Conservation (phyloP, 2,888 invertebrate species). For the Ecliptopera silaceata region DNA sequence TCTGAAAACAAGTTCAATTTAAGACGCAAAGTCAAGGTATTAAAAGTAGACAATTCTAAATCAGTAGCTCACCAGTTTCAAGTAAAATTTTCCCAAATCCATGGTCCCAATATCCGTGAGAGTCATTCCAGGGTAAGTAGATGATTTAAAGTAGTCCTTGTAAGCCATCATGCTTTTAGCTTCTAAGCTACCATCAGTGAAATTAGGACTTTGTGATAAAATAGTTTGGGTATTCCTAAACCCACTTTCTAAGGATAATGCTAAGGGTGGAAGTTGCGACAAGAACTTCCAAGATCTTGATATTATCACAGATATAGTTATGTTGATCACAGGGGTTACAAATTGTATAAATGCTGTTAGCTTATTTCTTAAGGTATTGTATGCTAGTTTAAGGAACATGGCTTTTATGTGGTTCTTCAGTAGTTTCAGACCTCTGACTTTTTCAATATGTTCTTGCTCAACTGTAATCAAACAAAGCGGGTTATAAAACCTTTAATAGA, state of each 20-base stretch:
- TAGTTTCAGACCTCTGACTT: constrained; percentile 67
- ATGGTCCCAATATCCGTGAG: constrained; percentile 62
- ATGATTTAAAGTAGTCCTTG: constrained; percentile 62
- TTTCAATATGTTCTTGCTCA: constrained; percentile 61
- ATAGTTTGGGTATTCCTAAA: constrained; percentile 65
- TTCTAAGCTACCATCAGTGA: constrained; percentile 55
- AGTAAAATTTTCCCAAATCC: constrained; percentile 66
- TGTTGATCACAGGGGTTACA: constrained; percentile 72
- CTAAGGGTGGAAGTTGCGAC: constrained; percentile 83
- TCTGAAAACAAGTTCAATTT: constrained; percentile 46
- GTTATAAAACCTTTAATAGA: not conserved
- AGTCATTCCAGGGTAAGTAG: constrained; percentile 53
- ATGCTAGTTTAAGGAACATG: constrained; percentile 71
- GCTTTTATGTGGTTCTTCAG: constrained; percentile 72
- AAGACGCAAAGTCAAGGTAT: constrained; percentile 3
- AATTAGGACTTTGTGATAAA: constrained; percentile 52
- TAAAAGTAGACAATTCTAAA: not conserved
- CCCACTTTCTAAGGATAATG: constrained; percentile 76
- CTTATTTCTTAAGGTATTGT: constrained; percentile 69
- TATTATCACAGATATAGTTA: constrained; percentile 69
- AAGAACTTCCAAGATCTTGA: constrained; percentile 75
- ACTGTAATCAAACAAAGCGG: constrained; percentile 46
- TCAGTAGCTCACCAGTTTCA: constrained; percentile 67
- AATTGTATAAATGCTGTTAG: constrained; percentile 70
- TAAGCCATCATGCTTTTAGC: constrained; percentile 57